These are phyloP conservation scores for Erynnis tages DNA, from an alignment of 2,888 invertebrate species.

Conservation along the genomic window DNA sequence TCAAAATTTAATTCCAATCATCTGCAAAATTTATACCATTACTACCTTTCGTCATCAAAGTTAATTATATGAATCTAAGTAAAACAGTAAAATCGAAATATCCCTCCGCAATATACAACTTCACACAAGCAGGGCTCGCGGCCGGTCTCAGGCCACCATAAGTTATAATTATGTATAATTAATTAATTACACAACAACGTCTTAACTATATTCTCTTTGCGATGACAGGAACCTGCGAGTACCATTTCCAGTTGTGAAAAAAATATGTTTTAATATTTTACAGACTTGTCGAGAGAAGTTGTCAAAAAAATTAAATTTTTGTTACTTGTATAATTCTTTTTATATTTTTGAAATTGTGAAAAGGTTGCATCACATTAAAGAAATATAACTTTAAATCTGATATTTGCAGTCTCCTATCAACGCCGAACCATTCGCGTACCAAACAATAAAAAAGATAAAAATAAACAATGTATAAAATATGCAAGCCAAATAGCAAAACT, in stretches of 20 bases:
- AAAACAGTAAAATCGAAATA: conserved; percentile 31
- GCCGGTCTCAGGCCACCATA: conserved; percentile 51
- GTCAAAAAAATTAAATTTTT: too few relatives aligned
- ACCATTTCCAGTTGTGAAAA: not conserved
- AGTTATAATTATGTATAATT: conserved; percentile 24
- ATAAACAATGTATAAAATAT: conserved; percentile 40
- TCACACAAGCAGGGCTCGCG: conserved; percentile 43
- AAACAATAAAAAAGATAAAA: conserved; percentile 40
- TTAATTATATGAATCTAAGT: too few relatives aligned
- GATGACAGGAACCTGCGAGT: conserved; percentile 13
- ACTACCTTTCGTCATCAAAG: too few relatives aligned
- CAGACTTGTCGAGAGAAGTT: too few relatives aligned
- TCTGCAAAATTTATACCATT: too few relatives aligned
- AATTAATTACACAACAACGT: conserved; percentile 10
- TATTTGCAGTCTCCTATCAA: conserved; percentile 26
- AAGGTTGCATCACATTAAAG: not conserved
- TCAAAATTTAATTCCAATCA: too few relatives aligned
- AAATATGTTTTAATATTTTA: not conserved
- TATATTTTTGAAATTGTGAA: not conserved
- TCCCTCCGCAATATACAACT: conserved; percentile 37
- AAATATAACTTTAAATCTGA: not conserved
- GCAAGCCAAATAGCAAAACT: conserved; percentile 38
- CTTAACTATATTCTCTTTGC: not conserved
- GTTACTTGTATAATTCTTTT: too few relatives aligned
- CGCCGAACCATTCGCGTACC: conserved; percentile 37